Evolutionary conservation across 2,888 invertebrate genomes (phyloP), one percentile per base, ranked within the genome.

Genomic region (Cosmia pyralina): DNA sequence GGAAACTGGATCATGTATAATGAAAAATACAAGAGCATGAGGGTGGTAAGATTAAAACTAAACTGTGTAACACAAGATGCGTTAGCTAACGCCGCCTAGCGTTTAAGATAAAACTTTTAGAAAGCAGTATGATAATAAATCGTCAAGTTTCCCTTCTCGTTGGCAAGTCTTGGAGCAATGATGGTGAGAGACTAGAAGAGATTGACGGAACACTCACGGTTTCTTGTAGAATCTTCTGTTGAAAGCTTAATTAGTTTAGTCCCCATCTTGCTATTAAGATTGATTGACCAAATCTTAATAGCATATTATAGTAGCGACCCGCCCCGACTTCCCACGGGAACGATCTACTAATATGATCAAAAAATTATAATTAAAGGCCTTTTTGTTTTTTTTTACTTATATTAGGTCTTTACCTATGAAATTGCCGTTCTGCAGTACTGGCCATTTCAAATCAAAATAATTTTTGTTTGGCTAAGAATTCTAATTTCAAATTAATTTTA

Each of bases 41-140:
- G 85, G 78, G 75, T 77, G 79, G 80, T 84, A 82, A 85, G 88
- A 88, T 91, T 90, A 89, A 88, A 85, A 87, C 85, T 84, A 85
- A 88, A 87, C 82, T 82, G 77, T 85, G 76, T 87, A 88, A 86
- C 86, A 85, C 85, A 86, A 81, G 86, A 88, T 88, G 89, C 91
- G 89, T 91, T 90, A 91, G 90, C 92, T 92, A 88, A 90, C 90
- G 90, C 90, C 89, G 90, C 91, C 90, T 91, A 91, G 88, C 91
- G 92, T 92, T 94, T 92, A 90, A 95, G 94, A 94, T 95, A 93
- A 94, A 95, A 95, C 93, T 95, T 93, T 91, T 88, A 91, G 93
- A 94, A 93, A 91, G 92, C 91, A 92, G 92, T 92, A 92, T 91
- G 94, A 94, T 92, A 94, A 94, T 95, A 95, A 95, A 95, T 95